Conservation (phyloP, 2,888 invertebrate species). For the Coelopa pilipes region DNA sequence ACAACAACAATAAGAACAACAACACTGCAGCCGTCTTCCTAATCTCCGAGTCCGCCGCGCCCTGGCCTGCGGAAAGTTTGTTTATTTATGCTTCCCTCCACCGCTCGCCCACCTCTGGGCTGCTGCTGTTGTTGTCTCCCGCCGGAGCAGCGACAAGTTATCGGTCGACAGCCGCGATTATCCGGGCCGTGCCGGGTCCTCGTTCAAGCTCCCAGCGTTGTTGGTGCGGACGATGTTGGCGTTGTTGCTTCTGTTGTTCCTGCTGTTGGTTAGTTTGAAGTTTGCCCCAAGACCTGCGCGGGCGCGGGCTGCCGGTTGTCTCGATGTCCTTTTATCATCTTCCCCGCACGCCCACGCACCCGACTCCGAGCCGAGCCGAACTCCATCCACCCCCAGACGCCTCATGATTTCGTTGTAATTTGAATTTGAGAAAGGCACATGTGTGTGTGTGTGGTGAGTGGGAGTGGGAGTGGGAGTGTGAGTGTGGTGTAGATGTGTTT, state of each 20-base stretch:
- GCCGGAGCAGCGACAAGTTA: neutral
- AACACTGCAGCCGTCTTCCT: slow-evolving; percentile 10
- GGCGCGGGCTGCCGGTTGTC: neutral
- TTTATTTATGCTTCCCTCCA: neutral
- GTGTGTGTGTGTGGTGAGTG: slow-evolving; percentile 14
- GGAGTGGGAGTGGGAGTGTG: no score
- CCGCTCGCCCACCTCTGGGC: neutral
- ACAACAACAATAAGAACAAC: neutral
- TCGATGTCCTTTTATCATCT: slow-evolving; percentile 1
- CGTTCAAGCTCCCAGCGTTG: neutral
- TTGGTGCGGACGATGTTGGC: no score
- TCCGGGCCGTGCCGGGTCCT: neutral
- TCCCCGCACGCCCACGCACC: neutral
- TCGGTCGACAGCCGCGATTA: slow-evolving; percentile 19
- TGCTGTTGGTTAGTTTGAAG: neutral
- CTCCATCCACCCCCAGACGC: neutral
- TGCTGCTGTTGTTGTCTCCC: neutral
- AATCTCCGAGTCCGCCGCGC: neutral
- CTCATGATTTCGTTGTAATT: slow-evolving; percentile 25
- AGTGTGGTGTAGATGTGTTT: neutral
- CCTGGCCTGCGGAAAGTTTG: neutral
- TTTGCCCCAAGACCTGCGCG: neutral
- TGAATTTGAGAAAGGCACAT: slow-evolving; percentile 11
- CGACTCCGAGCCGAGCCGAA: neutral
- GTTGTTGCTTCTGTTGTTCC: neutral